Conservation (phyloP, 1,140 invertebrate genomes). For the Drosophila sturtevanti region DNA sequence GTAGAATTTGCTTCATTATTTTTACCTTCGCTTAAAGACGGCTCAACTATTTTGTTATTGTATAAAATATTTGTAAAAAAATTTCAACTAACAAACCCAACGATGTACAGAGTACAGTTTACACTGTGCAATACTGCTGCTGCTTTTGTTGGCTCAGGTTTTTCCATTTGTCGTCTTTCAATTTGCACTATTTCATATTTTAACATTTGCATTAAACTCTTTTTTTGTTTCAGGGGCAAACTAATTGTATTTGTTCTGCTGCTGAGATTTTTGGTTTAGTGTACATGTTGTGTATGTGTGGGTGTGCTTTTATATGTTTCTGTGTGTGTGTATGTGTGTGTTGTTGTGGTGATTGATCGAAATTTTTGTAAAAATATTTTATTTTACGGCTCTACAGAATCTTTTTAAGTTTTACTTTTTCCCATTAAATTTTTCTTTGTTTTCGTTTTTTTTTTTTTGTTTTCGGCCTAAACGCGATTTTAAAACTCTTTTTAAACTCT, state of each 20-base stretch:
- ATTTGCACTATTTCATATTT: slow-evolving; percentile 61
- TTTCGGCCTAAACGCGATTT: slow-evolving; percentile 50
- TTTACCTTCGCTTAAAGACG: slow-evolving; percentile 42
- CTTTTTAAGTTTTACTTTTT: slow-evolving; percentile 11
- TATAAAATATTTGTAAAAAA: slow-evolving; percentile 72
- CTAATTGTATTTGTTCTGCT: slow-evolving; percentile 20
- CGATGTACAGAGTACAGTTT: slow-evolving; percentile 70
- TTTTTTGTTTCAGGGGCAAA: slow-evolving; percentile 1
- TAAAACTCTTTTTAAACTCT: slow-evolving; percentile 30
- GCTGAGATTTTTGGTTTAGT: slow-evolving; percentile 29
- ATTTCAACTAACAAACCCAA: slow-evolving; percentile 78
- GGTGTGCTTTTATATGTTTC: no score
- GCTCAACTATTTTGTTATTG: slow-evolving; percentile 63
- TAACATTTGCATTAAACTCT: slow-evolving; percentile 46
- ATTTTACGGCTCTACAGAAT: slow-evolving; percentile 46
- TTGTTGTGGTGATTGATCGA: slow-evolving; percentile 40
- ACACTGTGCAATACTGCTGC: slow-evolving; percentile 53
- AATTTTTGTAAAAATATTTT: slow-evolving; percentile 69
- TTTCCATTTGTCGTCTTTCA: slow-evolving; percentile 46
- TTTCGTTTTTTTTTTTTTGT: slow-evolving; percentile 17
- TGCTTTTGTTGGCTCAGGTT: slow-evolving; percentile 37
- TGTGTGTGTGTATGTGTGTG: slow-evolving; percentile 31
- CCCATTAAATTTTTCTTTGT: background rate
- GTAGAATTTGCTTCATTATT: slow-evolving; percentile 48
- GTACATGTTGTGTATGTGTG: slow-evolving; percentile 34